Conservation (phyloP, 2,113 vertebrate genomes). For the Rhinoderma darwinii region DNA sequence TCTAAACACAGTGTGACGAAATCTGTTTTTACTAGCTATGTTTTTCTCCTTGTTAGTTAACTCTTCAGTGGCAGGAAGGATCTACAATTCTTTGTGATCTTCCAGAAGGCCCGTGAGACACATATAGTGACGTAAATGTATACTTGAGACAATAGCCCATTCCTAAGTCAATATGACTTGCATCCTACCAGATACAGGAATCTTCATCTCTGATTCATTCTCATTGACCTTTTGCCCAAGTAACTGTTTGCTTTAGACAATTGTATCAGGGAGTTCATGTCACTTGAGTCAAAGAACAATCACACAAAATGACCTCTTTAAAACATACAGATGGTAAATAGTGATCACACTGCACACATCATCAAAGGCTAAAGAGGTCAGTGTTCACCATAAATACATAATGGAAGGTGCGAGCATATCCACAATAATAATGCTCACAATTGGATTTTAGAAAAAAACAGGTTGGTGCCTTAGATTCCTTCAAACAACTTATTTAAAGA, state of each 20-base stretch:
- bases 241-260: constrained; percentile 41
- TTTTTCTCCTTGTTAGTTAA: background rate
- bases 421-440: background rate
- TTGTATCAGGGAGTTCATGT: constrained; percentile 18
- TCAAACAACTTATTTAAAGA: no score
- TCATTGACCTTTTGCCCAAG: constrained; percentile 29
- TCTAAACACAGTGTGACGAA: background rate
- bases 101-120: constrained; percentile 8
- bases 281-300: constrained; percentile 21
- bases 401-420: background rate
- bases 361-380: constrained; percentile 16
- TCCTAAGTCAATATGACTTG: constrained; percentile 22
- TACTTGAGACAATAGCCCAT: constrained; percentile 55
- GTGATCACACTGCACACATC: constrained; percentile 1
- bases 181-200: constrained; percentile 50
- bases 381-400: background rate
- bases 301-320: constrained; percentile 19
- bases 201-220: constrained; percentile 11
- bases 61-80: background rate
- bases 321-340: background rate
- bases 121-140: constrained; percentile 20
- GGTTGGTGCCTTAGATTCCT: background rate
- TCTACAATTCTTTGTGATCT: background rate
- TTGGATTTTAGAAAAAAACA: background rate
- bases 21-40: background rate